Evolutionary conservation across 92 coral and sea anemone species (phyloP).

Genomic region (Micromussa lordhowensis): DNA sequence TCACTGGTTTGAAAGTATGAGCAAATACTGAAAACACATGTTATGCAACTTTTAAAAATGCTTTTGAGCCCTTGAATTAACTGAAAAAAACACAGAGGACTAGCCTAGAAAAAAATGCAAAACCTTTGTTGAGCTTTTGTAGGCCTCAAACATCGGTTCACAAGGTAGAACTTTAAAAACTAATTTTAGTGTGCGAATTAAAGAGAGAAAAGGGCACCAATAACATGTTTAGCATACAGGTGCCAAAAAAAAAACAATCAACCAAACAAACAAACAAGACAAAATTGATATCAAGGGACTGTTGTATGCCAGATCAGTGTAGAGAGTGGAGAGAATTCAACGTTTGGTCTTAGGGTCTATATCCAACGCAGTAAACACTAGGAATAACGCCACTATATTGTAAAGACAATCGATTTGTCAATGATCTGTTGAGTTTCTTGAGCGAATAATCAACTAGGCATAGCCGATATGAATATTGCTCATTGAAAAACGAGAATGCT

Average conservation of each 20-base stretch:
- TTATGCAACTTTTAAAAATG: conserved; percentile 11
- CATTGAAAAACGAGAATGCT: too few species aligned
- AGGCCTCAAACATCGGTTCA: not conserved
- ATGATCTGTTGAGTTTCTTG: too few species aligned
- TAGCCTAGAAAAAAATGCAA: not conserved
- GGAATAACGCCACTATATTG: too few species aligned
- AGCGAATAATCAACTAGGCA: too few species aligned
- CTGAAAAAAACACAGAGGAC: not conserved
- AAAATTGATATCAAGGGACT: too few species aligned
- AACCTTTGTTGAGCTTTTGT: not conserved
- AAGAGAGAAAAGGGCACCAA: not conserved
- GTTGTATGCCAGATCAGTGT: too few species aligned
- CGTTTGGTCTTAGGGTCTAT: too few species aligned
- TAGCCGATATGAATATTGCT: too few species aligned
- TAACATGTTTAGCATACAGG: not conserved
- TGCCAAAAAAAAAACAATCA: not conserved
- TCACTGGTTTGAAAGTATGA: not conserved
- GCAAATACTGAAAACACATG: not conserved
- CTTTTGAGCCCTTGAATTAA: not conserved
- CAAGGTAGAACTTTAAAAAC: not conserved
- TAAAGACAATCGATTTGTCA: too few species aligned
- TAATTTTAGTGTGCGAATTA: not conserved
- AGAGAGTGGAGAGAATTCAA: too few species aligned
- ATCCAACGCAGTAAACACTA: too few species aligned
- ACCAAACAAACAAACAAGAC: not conserved